A percentile compares a stretch with the other conserved stretches of the same genome.
These are phyloP conservation scores for Brachyopa scutellaris DNA, from an alignment of 2,888 invertebrate species.

Conservation along the genomic window DNA sequence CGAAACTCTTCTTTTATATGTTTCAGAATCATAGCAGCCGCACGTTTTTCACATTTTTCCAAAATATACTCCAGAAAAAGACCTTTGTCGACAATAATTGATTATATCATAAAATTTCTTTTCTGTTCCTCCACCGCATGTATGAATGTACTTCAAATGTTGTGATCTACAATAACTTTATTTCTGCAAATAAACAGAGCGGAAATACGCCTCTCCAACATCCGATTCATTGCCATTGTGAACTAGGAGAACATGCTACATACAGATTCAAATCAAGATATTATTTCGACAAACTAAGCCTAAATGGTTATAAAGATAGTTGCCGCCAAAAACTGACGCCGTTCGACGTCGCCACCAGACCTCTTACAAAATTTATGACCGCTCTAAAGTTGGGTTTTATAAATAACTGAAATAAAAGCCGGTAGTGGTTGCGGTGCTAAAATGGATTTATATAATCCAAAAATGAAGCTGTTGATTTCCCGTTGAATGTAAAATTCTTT, in stretches of 20 bases:
- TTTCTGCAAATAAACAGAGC: slow-evolving; percentile 21
- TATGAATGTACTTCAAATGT: not conserved
- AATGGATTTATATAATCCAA: slow-evolving; percentile 4
- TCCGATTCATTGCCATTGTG: slow-evolving; percentile 18
- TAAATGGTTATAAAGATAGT: slow-evolving; percentile 26
- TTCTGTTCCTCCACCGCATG: not conserved
- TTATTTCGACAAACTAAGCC: not conserved
- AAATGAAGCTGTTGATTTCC: slow-evolving; percentile 41
- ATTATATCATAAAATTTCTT: not conserved
- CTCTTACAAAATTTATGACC: slow-evolving; percentile 36
- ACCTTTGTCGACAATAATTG: slow-evolving; percentile 33
- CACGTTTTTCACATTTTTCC: not conserved
- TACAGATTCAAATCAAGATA: slow-evolving; percentile 16
- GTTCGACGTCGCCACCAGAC: slow-evolving; percentile 19
- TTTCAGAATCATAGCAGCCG: not conserved
- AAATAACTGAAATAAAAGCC: too few relatives aligned
- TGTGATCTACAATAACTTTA: slow-evolving; percentile 7
- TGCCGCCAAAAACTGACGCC: slow-evolving; percentile 34
- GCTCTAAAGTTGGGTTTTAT: too few relatives aligned
- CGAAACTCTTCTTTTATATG: not conserved
- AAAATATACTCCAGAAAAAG: not conserved
- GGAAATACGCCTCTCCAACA: slow-evolving; percentile 30
- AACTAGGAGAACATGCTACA: too few relatives aligned
- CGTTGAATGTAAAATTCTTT: slow-evolving; percentile 20
- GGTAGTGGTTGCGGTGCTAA: slow-evolving; percentile 5